These are phyloP conservation scores for Rhea pennata DNA, from an alignment of 2,113 vertebrate genomes.

Conservation along the genomic window DNA sequence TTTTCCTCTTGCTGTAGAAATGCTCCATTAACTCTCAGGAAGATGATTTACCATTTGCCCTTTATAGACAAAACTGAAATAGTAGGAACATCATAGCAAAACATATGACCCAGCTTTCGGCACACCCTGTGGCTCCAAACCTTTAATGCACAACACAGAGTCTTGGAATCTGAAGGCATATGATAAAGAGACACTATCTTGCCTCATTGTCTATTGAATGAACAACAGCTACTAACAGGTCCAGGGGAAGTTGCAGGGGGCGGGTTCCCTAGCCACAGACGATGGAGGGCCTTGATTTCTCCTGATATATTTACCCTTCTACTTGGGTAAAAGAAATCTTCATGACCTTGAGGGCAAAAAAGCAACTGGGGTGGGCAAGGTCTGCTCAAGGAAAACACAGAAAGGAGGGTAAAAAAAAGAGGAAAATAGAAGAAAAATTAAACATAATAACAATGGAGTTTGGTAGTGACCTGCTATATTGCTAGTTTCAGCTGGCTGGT, in stretches of 20 bases:
- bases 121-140: constrained; percentile 39
- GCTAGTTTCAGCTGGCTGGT: not conserved
- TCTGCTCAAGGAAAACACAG: not conserved
- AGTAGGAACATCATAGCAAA: constrained; percentile 43
- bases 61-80: constrained; percentile 60
- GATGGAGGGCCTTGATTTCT: not conserved
- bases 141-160: not conserved
- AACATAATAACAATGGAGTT: not conserved
- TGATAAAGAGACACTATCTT: not conserved
- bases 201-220: not conserved
- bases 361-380: not conserved
- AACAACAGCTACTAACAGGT: not conserved
- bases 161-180: not conserved
- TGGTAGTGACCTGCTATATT: not conserved
- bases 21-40: constrained; percentile 58
- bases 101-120: constrained; percentile 50
- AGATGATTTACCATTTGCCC: constrained; percentile 63
- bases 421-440: not conserved
- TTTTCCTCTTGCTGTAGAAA: constrained; percentile 40
- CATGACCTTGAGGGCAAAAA: not conserved
- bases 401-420: not conserved
- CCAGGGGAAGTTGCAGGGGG: not conserved
- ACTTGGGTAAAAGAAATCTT: not conserved
- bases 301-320: not conserved
- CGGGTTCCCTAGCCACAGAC: not conserved